These are phyloP conservation scores for Gymnoscelis rufifasciata DNA, from an alignment of 2,888 invertebrate species.

Conservation along the genomic window DNA sequence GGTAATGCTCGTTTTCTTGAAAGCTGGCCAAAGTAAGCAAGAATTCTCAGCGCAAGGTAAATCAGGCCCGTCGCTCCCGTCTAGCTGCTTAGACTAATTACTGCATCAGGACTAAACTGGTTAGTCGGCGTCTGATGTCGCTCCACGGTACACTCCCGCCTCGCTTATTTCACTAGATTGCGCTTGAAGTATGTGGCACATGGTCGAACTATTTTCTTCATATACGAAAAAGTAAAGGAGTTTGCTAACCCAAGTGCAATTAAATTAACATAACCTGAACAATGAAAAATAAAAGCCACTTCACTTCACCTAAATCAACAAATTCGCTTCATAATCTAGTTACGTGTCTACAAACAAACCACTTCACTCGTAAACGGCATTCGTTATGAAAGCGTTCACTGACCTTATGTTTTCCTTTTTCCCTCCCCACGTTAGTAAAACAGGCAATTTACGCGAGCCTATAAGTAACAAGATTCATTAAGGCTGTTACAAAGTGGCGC, in stretches of 20 bases:
- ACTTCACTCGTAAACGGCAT: constrained; percentile 34
- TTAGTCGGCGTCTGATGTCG: constrained; percentile 47
- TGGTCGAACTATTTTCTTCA: neutral
- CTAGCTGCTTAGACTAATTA: constrained; percentile 68
- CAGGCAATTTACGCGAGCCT: constrained; percentile 75
- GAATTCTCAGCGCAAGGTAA: constrained; percentile 47
- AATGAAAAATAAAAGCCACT: neutral
- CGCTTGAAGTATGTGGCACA: constrained; percentile 37
- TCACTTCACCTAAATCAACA: neutral
- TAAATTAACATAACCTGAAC: no score
- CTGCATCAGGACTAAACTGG: constrained; percentile 63
- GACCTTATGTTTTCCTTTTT: constrained; percentile 59
- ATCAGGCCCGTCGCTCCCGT: constrained; percentile 50
- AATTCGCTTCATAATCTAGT: constrained; percentile 19
- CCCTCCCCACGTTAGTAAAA: constrained; percentile 60
- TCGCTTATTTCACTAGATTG: constrained; percentile 45
- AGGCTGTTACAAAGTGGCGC: constrained; percentile 77
- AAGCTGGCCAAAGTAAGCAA: constrained; percentile 44
- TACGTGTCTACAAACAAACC: constrained; percentile 33
- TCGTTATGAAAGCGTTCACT: constrained; percentile 47
- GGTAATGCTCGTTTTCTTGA: constrained; percentile 13
- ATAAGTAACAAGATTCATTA: constrained; percentile 79
- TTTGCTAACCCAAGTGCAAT: no score
- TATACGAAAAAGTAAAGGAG: no score
- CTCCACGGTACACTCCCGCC: constrained; percentile 39